Evolutionary conservation across 2,888 invertebrate genomes (phyloP).

Genomic region (Melieria omissa): DNA sequence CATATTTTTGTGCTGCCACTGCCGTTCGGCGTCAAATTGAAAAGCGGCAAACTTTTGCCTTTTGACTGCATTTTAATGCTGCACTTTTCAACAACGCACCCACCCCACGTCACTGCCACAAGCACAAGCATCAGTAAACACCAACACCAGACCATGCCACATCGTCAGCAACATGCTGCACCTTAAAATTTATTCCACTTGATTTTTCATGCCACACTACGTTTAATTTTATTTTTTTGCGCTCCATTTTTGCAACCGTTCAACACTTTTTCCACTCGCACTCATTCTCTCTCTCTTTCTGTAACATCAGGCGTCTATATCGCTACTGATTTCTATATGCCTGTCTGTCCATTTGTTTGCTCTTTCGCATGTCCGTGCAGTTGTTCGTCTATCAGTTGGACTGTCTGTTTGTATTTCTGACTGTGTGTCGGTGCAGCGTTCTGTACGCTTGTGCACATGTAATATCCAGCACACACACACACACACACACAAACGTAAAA

Average conservation of each 20-base stretch:
- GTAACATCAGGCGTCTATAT: too few relatives aligned
- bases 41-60: constrained; percentile 24
- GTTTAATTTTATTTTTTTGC: background rate
- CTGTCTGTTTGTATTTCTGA: too few relatives aligned
- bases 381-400: too few relatives aligned
- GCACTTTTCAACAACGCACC: background rate
- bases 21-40: constrained; percentile 11
- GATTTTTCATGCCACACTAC: background rate
- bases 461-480: background rate
- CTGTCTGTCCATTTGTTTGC: too few relatives aligned
- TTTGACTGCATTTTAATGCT: constrained; percentile 31
- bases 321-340: too few relatives aligned
- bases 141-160: background rate
- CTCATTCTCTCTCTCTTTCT: too few relatives aligned
- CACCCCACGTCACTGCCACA: background rate
- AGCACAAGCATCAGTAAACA: background rate
- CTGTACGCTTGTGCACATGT: too few relatives aligned
- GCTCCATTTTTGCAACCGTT: too few relatives aligned
- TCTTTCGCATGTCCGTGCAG: too few relatives aligned
- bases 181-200: constrained; percentile 2
- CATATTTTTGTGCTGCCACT: constrained; percentile 8
- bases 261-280: too few relatives aligned
- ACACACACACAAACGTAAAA: background rate
- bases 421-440: too few relatives aligned
- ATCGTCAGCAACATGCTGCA: background rate